These are phyloP conservation scores for Notarius lentiginosus DNA, from an alignment of 2,113 vertebrate species.

Conservation along the genomic window DNA sequence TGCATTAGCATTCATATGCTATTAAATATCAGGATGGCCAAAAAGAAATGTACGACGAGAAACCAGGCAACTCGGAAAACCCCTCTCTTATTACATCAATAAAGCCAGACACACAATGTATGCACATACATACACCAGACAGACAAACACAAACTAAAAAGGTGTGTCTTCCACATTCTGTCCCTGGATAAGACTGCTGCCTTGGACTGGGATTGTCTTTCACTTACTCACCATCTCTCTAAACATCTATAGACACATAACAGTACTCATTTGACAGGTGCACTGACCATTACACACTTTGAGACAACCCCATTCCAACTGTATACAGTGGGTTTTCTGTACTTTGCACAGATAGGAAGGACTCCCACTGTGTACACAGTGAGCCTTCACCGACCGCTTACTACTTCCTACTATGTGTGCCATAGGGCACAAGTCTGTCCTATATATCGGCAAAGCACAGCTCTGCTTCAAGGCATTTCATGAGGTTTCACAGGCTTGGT, in stretches of 20 bases:
- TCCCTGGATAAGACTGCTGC: constrained; percentile 62
- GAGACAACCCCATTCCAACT: background rate
- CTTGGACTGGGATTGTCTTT: constrained; percentile 53
- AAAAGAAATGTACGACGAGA: background rate
- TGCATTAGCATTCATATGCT: constrained; percentile 24
- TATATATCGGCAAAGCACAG: constrained; percentile 55
- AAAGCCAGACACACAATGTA: constrained; percentile 15
- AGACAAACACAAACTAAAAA: constrained; percentile 56
- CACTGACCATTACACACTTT: constrained; percentile 31
- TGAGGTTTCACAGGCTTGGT: constrained; percentile 63
- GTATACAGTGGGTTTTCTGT: constrained; percentile 19
- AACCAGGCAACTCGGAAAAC: constrained; percentile 8
- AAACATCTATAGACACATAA: constrained; percentile 22
- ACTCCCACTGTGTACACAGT: background rate
- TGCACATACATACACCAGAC: constrained; percentile 17
- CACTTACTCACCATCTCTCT: background rate
- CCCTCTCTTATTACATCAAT: background rate
- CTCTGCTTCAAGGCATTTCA: constrained; percentile 57
- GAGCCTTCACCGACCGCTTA: background rate
- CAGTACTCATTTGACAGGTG: constrained; percentile 42
- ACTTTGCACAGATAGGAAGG: constrained; percentile 24
- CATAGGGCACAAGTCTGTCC: constrained; percentile 20
- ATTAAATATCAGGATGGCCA: background rate
- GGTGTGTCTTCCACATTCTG: constrained; percentile 56
- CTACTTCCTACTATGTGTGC: background rate